Conservation (phyloP, 2,113 vertebrate species). For the Calonectris borealis region DNA sequence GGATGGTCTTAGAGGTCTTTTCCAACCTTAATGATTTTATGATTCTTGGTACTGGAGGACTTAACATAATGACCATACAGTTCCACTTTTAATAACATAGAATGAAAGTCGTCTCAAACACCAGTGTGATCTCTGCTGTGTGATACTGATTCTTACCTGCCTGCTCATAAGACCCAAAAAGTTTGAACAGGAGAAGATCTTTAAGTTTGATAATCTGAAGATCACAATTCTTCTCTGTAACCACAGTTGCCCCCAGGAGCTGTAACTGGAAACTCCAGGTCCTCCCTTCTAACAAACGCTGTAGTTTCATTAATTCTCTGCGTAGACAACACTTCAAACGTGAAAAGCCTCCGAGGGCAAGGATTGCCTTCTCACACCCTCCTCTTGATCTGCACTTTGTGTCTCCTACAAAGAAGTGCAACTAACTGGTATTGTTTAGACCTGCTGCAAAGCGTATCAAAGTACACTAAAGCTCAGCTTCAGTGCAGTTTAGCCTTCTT, state of each 20-base stretch:
- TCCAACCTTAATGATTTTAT: no score
- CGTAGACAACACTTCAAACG: not conserved
- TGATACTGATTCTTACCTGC: not conserved
- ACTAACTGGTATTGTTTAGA: not conserved
- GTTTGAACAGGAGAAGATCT: not conserved
- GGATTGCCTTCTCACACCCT: not conserved
- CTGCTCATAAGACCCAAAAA: not conserved
- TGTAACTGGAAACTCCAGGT: not conserved
- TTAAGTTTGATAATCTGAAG: not conserved
- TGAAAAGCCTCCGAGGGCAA: not conserved
- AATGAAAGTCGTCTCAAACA: not conserved
- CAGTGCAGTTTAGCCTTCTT: not conserved
- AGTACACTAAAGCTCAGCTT: not conserved
- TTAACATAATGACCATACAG: not conserved
- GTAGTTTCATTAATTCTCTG: not conserved
- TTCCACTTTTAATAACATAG: not conserved
- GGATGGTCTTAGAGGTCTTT: no score
- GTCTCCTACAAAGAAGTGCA: not conserved
- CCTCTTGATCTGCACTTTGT: not conserved
- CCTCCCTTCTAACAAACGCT: not conserved
- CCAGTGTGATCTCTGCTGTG: rapidly evolving
- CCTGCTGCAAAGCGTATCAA: not conserved
- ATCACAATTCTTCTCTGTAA: not conserved
- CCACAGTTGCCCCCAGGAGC: not conserved
- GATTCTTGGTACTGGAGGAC: not conserved